Evolutionary conservation across 1,140 invertebrate species (phyloP), one percentile per base, ranked within the genome.

Genomic region (Subanguina moxae): DNA sequence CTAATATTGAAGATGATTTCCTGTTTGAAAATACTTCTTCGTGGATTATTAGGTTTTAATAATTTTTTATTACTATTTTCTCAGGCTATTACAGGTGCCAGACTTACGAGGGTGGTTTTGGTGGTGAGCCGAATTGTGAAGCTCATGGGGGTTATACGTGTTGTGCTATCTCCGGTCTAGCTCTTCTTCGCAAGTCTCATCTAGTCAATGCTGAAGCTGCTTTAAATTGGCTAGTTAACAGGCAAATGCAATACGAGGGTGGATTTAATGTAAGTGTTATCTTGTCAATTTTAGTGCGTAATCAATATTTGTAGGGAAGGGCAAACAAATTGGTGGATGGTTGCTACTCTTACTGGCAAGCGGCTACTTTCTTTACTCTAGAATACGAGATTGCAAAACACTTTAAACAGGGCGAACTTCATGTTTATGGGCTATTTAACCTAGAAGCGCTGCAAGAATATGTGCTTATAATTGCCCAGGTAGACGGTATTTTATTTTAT

Each of bases 261-360:
- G 85, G 85, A 21, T 86, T 86, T 64, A 63, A 86, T 21, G 73
- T 74, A 42, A 69, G 27, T 15, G 30, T n/a, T 15, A 11, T 68
- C 32, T 61, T 25, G 25, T 1, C 25, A 58, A 64, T 19, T 64
- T 13, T 65, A 1, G 27, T 57, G 1, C 15, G 1, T 17, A 11
- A 8, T 68, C 32, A 30, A 21, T 66, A 15, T 21, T 17, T 68
- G 19, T 21, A 76, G 72, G 86, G 85, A 9, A 86, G 95, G 78
- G 96, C 95, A 3, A 97, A 97, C 84, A 99, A 99, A 86, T 84
- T 97, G 63, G 94, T 98, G 0, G 95, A 99, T 86, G 90, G 90
- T 8, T 99, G 95, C 85, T 99, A 99, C 83, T 94, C 92, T 1
- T 98, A 97, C 86, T 98, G 95, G 95, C 92, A 94, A 85, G 93